These are phyloP conservation scores for Oryzias sinensis DNA, from an alignment of 2,797 vertebrate genomes.

Conservation along the genomic window DNA sequence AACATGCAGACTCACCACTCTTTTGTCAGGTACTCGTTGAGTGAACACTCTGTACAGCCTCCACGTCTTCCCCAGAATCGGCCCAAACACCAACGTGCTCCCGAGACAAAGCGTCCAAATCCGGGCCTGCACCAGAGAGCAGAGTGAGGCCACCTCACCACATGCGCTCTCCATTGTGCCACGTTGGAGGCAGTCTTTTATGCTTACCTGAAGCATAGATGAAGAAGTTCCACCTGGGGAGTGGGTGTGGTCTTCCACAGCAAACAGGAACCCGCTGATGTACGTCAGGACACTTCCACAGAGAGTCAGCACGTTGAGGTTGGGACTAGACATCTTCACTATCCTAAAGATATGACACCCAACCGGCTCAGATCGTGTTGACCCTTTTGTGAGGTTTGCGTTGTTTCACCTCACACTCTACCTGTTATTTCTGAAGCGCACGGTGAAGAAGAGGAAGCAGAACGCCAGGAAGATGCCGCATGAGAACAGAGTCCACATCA, in stretches of 20 bases:
- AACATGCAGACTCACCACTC: slow-evolving; percentile 84
- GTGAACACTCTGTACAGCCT: slow-evolving; percentile 95
- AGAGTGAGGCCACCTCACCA: neutral
- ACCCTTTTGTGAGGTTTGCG: neutral
- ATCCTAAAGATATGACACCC: slow-evolving; percentile 78
- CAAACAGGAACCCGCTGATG: slow-evolving; percentile 89
- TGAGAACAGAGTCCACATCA: slow-evolving; percentile 88
- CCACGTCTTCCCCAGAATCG: slow-evolving; percentile 96
- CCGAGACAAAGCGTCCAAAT: slow-evolving; percentile 90
- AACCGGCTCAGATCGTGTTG: neutral
- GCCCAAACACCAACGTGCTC: slow-evolving; percentile 90
- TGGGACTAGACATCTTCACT: slow-evolving; percentile 99
- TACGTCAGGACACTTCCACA: slow-evolving; percentile 91
- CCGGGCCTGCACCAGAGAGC: slow-evolving; percentile 74
- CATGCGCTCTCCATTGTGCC: too few relatives aligned
- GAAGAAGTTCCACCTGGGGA: slow-evolving; percentile 65
- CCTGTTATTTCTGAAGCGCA: slow-evolving; percentile 96
- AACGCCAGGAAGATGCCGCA: slow-evolving; percentile 85
- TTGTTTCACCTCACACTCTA: slow-evolving; percentile 47
- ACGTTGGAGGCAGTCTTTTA: neutral
- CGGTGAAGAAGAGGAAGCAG: slow-evolving; percentile 89
- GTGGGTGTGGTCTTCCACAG: slow-evolving; percentile 75
- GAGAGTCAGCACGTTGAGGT: slow-evolving; percentile 91
- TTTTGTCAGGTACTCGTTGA: slow-evolving; percentile 90
- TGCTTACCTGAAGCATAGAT: slow-evolving; percentile 84